Base-by-base conservation (phyloP, 1,140 invertebrate species). In the Anoplolepis gracilipes region DNA sequence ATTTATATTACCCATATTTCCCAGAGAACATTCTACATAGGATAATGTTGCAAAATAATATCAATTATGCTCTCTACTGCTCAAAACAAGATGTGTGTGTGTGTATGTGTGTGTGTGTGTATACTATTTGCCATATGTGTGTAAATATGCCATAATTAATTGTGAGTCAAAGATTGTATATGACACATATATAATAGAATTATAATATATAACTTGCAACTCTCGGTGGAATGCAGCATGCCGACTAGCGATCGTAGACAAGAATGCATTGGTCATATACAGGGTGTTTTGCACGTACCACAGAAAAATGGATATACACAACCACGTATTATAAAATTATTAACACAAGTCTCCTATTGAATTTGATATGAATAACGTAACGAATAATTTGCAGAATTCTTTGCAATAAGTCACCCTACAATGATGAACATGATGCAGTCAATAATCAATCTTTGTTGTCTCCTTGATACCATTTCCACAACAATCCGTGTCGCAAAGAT, bases 151-250 rank as follows among this genome's bases (percentile, higher is more conserved):
- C 55, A 61, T 62, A 36, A 72, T 72, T 59, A 72, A 33, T 49
- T 82, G 53, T 82, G 49, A 59, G 3, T 72, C 64, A 7, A 82
- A 59, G 8, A 57, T 59, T 69, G 57, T 49, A 19, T 42, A 69
- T 42, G 30, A 77, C 42, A 57, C 36, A 55, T 19, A 84, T 75
- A 77, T 13, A 64, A n/a, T n/a, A n/a, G n/a, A n/a, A n/a, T n/a
- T n/a, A n/a, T n/a, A 64, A 10, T 53, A 28, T 42, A 70, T 61
- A 77, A 62, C 19, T 84, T 62, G 59, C 25, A 62, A 57, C 33
- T 78, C 55, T 78, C 61, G 46, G 69, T 90, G 88, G 88, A 90
- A 90, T 90, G 88, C 81, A 87, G 88, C 88, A 90, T 90, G 88
- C 88, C 88, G 88, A 90, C 22, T 89, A 90, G 88, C 88, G 85